Conservation (phyloP, 2,113 vertebrate genomes). For the Xyliphius kryptos region DNA sequence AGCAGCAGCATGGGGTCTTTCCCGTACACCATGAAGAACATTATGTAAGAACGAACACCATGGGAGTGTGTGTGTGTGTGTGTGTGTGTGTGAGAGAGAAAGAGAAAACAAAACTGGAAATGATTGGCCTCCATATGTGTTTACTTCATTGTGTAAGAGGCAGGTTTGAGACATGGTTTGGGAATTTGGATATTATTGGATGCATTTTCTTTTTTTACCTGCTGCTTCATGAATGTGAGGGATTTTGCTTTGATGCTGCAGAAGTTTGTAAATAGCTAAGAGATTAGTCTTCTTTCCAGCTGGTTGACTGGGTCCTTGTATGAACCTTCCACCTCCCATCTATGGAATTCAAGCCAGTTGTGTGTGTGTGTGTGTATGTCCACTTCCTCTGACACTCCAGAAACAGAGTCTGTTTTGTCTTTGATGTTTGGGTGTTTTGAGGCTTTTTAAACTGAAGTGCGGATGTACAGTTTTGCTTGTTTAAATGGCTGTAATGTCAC, state of each 20-base stretch:
- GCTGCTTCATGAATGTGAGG: neutral
- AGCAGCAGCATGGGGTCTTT: conserved; percentile 9
- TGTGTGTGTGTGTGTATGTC: neutral
- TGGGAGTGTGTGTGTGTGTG: conserved; percentile 20
- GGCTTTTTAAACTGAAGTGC: too few species aligned
- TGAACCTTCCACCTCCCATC: neutral
- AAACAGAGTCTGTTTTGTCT: too few species aligned
- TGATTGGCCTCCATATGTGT: neutral
- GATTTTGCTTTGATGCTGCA: conserved; percentile 11
- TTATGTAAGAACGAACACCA: conserved; percentile 32
- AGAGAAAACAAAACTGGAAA: neutral
- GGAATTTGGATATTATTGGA: neutral
- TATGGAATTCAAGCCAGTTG: neutral
- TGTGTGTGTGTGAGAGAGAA: neutral
- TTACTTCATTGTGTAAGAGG: neutral
- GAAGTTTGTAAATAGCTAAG: conserved; percentile 34
- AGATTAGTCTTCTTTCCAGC: conserved; percentile 27
- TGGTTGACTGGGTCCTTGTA: conserved; percentile 22
- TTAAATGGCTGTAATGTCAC: too few species aligned
- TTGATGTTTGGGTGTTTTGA: too few species aligned
- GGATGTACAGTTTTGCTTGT: too few species aligned
- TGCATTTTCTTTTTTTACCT: conserved; percentile 7
- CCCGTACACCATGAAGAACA: conserved; percentile 15
- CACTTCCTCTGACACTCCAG: too few species aligned
- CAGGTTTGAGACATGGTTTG: too few species aligned